These are phyloP conservation scores for Lasioglossum zephyrum DNA, from an alignment of 2,888 invertebrate species.

Conservation along the genomic window DNA sequence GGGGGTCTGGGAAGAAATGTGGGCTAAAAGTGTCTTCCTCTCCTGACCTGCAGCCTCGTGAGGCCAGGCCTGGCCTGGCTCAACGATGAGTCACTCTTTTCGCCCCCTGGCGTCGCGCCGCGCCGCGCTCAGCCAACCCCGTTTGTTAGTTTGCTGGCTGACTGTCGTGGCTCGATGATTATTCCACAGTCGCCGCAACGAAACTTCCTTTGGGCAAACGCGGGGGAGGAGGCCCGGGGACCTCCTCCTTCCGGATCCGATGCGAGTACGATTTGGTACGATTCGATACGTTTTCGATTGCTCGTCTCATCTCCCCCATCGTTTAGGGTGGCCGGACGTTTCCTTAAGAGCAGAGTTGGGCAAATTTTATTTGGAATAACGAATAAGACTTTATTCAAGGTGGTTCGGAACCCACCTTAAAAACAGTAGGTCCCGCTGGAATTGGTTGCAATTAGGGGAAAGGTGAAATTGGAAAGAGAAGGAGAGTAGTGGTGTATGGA, in stretches of 20 bases:
- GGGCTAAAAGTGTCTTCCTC: constrained; percentile 82
- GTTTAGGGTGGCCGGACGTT: not conserved
- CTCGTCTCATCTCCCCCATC: not conserved
- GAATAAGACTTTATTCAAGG: too few relatives aligned
- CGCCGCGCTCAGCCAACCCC: constrained; percentile 34
- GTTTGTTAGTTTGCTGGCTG: constrained; percentile 7
- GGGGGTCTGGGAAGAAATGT: constrained; percentile 76
- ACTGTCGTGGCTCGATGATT: constrained; percentile 64
- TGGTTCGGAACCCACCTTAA: too few relatives aligned
- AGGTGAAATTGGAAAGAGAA: too few relatives aligned
- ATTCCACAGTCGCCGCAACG: constrained; percentile 57
- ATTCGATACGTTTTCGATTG: not conserved
- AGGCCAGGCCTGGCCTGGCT: constrained; percentile 78
- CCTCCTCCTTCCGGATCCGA: constrained; percentile 49
- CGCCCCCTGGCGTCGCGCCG: constrained; percentile 53
- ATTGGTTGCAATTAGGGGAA: too few relatives aligned
- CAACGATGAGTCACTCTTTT: constrained; percentile 78
- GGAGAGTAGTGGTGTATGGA: too few relatives aligned
- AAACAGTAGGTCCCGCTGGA: too few relatives aligned
- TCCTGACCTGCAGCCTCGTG: constrained; percentile 80
- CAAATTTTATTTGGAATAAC: too few relatives aligned
- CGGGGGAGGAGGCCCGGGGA: not conserved
- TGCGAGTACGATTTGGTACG: not conserved
- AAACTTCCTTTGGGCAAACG: constrained; percentile 54
- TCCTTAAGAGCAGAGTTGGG: too few relatives aligned